Conservation (phyloP, 2,113 vertebrate genomes). For the Empidonax traillii region DNA sequence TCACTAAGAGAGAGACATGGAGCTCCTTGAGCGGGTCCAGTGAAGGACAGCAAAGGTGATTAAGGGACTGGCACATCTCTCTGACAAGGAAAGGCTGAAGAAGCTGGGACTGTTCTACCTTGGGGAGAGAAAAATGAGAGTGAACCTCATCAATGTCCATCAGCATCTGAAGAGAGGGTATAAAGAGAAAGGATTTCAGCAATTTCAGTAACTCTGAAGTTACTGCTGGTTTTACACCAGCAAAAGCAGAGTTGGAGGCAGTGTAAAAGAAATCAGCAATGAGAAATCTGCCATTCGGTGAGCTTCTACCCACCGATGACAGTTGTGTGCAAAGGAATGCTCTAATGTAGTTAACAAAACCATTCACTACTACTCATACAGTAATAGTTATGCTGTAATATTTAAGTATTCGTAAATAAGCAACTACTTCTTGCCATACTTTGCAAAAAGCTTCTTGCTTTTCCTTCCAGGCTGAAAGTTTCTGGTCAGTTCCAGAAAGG, state of each 20-base stretch:
- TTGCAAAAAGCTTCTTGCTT: background rate
- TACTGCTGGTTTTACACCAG: background rate
- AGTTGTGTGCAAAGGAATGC: background rate
- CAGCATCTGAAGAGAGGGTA: background rate
- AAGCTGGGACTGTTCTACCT: background rate
- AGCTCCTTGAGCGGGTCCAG: background rate
- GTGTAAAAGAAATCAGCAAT: background rate
- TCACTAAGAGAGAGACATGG: background rate
- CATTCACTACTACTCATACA: background rate
- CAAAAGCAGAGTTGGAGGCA: background rate
- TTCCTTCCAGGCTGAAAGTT: background rate
- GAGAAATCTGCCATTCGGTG: background rate
- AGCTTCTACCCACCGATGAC: background rate
- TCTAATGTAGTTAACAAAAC: background rate
- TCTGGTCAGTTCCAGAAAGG: background rate
- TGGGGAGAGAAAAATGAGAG: background rate
- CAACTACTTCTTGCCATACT: background rate
- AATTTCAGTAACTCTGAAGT: background rate
- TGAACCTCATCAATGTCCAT: background rate
- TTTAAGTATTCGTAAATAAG: background rate
- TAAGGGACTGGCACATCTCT: background rate
- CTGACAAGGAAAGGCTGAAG: background rate
- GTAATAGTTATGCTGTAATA: background rate
- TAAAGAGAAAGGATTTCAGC: background rate
- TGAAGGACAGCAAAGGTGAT: background rate